phyloP scores from a whole-genome alignment of 2,888 invertebrate genomes.

The Girardia tigrina region DNA sequence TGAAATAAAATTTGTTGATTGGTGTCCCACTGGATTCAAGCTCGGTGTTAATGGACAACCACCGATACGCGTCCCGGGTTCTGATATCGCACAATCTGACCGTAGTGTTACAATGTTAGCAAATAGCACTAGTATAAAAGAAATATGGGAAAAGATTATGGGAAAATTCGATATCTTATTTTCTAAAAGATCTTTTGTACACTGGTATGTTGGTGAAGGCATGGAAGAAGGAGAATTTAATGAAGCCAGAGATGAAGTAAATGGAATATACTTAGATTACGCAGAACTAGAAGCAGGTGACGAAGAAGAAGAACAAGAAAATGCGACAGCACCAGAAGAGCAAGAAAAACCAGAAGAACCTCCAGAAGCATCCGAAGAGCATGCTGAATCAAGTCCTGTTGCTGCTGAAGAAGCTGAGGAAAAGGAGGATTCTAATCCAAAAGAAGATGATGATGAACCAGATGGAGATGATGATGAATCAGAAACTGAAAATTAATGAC shows the following conservation, averaged over 20 bases:
- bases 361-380: no score
- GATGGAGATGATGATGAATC: constrained; percentile 14
- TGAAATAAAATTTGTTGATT: constrained; percentile 64
- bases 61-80: constrained; percentile 53
- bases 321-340: background rate
- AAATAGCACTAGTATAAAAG: constrained; percentile 52
- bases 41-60: constrained; percentile 53
- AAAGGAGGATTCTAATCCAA: background rate
- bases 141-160: constrained; percentile 48
- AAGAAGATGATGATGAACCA: background rate
- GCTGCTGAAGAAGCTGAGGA: background rate
- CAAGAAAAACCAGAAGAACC: background rate
- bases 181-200: constrained; percentile 43
- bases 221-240: constrained; percentile 64
- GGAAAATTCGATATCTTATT: constrained; percentile 44
- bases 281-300: constrained; percentile 48
- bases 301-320: constrained; percentile 50
- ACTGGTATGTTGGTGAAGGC: constrained; percentile 53
- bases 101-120: constrained; percentile 52
- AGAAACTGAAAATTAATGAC: background rate
- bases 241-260: constrained; percentile 70
- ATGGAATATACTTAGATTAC: constrained; percentile 51
- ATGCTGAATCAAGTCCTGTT: background rate
- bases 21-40: constrained; percentile 70
- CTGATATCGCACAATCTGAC: constrained; percentile 60